Evolutionary conservation across 2,888 invertebrate genomes (phyloP), one percentile per base, ranked within the genome.

Genomic region (Apoda limacodes): DNA sequence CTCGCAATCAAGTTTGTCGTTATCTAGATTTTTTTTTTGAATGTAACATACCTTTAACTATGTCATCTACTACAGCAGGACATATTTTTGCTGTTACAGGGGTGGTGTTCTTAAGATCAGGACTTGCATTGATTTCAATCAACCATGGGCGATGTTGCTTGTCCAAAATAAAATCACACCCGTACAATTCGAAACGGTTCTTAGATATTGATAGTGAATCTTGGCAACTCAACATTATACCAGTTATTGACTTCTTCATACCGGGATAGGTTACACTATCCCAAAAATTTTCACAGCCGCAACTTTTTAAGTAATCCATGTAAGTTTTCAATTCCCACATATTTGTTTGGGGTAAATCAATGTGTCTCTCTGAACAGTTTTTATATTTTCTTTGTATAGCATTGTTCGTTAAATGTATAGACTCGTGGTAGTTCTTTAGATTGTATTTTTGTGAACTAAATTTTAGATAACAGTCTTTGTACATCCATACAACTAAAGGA

Each of bases 71-170:
- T 3, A 92, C 92, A 46, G 84, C 83, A 3, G 90, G 86, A 59
- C 95, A 95, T 58, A 96, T 86, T 43, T 86, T 83, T 0, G 90
- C 88, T 0, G 95, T 96, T 7, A 95, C 87, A 33, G 85, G 85
- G 0, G 95, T 95, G 13, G 92, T 93, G 12, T 88, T 83, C 37
- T 85, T 82, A 67, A 96, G 85, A 64, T 93, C 90, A 0, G 95
- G 95, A 54, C 89, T 89, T 2, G 92, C 90, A 75, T 97, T 96
- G 43, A 96, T 94, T 80, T 97, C 96, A 48, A 97, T 91, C 37
- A 96, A 71, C 89, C 94, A 95, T 0, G 95, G 94, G 39, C 87
- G 84, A 47, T 87, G 91, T 50, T 92, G 88, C 51, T 93, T 89
- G 34, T 92, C 90, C 20, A 96, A 63, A 82, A 96, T 89, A 60